Base-by-base conservation (phyloP, 2,797 vertebrate species). In the Cheirogaleus major region DNA sequence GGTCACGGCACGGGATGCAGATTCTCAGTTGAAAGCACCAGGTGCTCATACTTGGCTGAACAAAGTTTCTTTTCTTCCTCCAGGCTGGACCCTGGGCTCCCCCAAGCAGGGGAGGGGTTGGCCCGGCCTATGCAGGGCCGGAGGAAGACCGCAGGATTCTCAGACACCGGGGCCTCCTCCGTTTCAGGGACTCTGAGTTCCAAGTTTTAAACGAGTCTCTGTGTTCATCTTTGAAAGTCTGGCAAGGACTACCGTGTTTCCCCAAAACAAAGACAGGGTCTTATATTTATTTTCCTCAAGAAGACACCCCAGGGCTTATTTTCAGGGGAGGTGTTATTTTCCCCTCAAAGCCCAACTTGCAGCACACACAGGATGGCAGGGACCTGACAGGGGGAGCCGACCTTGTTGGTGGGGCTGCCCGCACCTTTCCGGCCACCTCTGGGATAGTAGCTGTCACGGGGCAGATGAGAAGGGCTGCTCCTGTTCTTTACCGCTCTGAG, bases 11-110 rank as follows among this genome's bases (percentile, higher is more conserved):
- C 1, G 1, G 7, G 45, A 55, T 76, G 43, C 52, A 81, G 78
- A 35, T 45, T 67, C 14, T 1, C 23, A 30, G 45, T n/a, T 57
- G 70, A 80, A 81, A 94, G 91, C 79, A 48, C 69, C 95, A 91
- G 95, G 94, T 93, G 91, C 79, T 35, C 2, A 2, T 65, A 73
- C 55, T 72, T 82, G 35, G 25, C 65, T 48, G 22, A 92, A 95
- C 43, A 78, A 57, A 80, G 50, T 73, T 90, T 48, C 92, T 94
- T 93, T 95, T 85, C 82, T 93, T 93, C 41, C 43, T 93, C 50
- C 6, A 17, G 9, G n/a, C 78, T 43, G n/a, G 55, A 41, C 7
- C 13, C 25, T 8, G 14, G 55, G 41, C 30, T 75, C 15, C 43
- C 89, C 11, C 45, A 45, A 11, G 30, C 72, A 57, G 55, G 23